Conservation (phyloP, 2,888 invertebrate species). For the Eupithecia abbreviata region DNA sequence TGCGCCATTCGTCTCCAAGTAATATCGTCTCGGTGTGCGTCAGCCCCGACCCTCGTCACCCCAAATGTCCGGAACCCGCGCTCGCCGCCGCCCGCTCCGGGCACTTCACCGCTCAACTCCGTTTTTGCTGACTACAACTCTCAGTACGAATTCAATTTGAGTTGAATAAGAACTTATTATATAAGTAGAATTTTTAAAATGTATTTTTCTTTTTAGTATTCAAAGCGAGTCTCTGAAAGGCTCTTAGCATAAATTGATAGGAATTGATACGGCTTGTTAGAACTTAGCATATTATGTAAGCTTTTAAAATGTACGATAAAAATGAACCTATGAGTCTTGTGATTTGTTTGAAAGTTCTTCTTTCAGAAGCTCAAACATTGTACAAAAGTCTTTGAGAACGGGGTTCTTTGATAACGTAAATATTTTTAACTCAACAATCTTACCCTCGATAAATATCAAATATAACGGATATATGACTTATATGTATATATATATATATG, state of each 20-base stretch:
- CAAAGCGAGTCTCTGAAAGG: neutral
- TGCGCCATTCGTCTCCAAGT: neutral
- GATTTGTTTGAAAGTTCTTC: no score
- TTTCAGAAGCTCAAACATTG: no score
- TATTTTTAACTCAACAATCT: no score
- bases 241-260: neutral
- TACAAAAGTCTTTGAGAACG: no score
- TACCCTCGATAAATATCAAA: no score
- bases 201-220: neutral
- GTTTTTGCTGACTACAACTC: constrained; percentile 18
- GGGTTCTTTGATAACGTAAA: no score
- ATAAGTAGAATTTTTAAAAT: neutral
- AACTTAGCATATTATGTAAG: neutral
- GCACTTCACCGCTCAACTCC: constrained; percentile 3
- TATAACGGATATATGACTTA: no score
- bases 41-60: constrained; percentile 26
- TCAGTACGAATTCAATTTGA: constrained; percentile 14
- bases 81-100: constrained; percentile 10
- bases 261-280: neutral
- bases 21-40: neutral
- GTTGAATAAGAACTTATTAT: constrained; percentile 5
- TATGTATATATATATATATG: no score
- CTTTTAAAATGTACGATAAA: neutral
- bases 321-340: neutral
- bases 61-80: constrained; percentile 18